Conservation (phyloP, 2,113 vertebrate genomes). For the Sinosuthora webbiana region DNA sequence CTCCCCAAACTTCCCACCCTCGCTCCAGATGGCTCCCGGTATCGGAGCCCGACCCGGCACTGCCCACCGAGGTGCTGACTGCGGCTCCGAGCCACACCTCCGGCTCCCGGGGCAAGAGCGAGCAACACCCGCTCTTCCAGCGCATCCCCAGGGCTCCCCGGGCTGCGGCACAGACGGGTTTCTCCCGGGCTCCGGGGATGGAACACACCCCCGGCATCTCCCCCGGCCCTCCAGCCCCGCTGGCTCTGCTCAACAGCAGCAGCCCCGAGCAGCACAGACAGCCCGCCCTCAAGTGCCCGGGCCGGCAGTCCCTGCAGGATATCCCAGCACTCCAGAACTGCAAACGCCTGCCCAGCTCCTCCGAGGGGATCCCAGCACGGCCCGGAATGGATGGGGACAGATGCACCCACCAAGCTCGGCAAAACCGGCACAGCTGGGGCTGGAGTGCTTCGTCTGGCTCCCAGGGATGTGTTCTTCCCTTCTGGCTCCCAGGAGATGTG, state of each 20-base stretch:
- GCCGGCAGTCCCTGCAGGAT: neutral
- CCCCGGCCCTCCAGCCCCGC: neutral
- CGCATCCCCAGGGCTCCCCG: neutral
- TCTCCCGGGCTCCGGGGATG: neutral
- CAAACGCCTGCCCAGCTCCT: neutral
- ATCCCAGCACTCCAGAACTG: neutral
- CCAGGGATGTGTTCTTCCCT: neutral
- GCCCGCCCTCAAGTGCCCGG: neutral
- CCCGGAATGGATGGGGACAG: neutral
- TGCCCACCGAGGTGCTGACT: slow-evolving; percentile 10
- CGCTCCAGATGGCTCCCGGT: slow-evolving; percentile 39
- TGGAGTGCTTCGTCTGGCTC: neutral
- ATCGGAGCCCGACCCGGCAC: neutral
- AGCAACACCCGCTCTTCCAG: neutral
- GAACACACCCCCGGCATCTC: neutral
- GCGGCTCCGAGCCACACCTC: neutral
- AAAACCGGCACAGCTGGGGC: neutral
- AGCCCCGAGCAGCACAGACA: neutral
- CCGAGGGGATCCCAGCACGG: neutral
- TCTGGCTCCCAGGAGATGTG: neutral
- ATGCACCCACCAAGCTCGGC: neutral
- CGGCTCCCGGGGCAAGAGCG: neutral
- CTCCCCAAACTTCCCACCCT: slow-evolving; percentile 34
- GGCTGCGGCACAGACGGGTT: neutral
- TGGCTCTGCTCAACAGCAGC: neutral